These are phyloP conservation scores for Coluber constrictor DNA, from an alignment of 2,797 vertebrate species.

Conservation along the genomic window DNA sequence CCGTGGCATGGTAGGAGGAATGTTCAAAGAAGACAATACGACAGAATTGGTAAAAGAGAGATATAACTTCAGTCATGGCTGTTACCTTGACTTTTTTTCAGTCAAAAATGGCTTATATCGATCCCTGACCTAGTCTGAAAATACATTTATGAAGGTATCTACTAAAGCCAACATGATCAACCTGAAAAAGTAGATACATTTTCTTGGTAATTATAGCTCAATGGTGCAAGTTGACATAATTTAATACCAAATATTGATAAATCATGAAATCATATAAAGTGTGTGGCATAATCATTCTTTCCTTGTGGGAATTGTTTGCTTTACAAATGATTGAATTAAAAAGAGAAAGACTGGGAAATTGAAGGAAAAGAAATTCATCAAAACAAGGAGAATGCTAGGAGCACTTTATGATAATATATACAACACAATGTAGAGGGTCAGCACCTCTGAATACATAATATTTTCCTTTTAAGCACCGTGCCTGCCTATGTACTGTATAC, in stretches of 20 bases:
- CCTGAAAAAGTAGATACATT: background rate
- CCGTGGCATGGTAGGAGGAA: background rate
- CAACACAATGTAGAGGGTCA: conserved; percentile 6
- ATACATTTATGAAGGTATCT: background rate
- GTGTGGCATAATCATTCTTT: conserved; percentile 8
- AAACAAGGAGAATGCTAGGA: background rate
- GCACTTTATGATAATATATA: conserved; percentile 1
- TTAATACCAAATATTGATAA: conserved; percentile 14
- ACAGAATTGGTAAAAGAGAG: background rate
- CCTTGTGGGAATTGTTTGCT: conserved; percentile 12
- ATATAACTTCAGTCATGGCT: background rate
- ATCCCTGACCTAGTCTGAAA: conserved; percentile 3
- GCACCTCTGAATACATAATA: conserved; percentile 1
- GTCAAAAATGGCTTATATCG: conserved; percentile 13
- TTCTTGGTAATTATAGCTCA: background rate
- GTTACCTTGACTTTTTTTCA: background rate
- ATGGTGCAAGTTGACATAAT: conserved; percentile 5
- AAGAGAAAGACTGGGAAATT: background rate
- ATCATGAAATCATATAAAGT: background rate
- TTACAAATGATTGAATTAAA: conserved; percentile 3
- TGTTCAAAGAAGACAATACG: background rate
- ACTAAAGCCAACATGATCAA: background rate
- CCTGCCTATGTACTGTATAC: background rate
- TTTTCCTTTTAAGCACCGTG: conserved; percentile 28
- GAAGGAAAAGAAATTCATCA: conserved; percentile 12